Evolutionary conservation across 1,140 invertebrate species (phyloP).

Genomic region (Sycobia sp.): DNA sequence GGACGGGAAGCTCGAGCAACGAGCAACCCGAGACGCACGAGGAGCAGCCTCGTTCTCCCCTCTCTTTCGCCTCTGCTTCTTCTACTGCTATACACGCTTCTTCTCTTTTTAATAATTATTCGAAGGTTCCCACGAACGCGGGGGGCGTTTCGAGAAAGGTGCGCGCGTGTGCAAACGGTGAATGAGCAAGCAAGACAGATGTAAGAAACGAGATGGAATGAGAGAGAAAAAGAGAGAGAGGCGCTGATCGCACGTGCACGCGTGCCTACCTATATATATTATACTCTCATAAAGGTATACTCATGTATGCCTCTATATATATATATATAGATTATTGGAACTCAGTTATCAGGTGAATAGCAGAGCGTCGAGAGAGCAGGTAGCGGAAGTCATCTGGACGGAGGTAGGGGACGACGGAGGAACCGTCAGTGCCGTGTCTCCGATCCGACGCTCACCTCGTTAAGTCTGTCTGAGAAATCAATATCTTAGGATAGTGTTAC

Average conservation of each 20-base stretch:
- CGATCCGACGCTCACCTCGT: slow-evolving; percentile 49
- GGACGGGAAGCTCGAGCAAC: no score
- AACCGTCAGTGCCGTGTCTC: slow-evolving; percentile 23
- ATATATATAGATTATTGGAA: no score
- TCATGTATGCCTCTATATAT: no score
- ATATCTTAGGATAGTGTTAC: slow-evolving; percentile 52
- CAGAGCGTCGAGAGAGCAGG: slow-evolving; percentile 44
- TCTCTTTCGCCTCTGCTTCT: neutral
- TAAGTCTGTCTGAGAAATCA: slow-evolving; percentile 55
- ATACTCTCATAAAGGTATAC: no score
- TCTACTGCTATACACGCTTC: neutral
- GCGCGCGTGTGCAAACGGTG: slow-evolving; percentile 26
- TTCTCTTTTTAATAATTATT: slow-evolving; percentile 57
- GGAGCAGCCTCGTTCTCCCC: slow-evolving; percentile 1
- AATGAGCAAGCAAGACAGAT: slow-evolving; percentile 36
- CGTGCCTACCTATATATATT: slow-evolving; percentile 37
- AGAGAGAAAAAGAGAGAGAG: no score
- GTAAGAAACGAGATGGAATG: no score
- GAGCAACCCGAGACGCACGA: slow-evolving; percentile 51
- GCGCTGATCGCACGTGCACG: slow-evolving; percentile 16
- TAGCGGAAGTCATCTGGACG: slow-evolving; percentile 56
- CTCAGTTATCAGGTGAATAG: no score
- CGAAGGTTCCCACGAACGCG: slow-evolving; percentile 59
- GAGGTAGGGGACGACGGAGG: neutral
- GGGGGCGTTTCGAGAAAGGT: slow-evolving; percentile 55